A percentile compares a stretch with the other conserved stretches of the same genome.
phyloP scores from a whole-genome alignment of 2,888 invertebrate genomes.

The Poecilobothrus nobilitatus region DNA sequence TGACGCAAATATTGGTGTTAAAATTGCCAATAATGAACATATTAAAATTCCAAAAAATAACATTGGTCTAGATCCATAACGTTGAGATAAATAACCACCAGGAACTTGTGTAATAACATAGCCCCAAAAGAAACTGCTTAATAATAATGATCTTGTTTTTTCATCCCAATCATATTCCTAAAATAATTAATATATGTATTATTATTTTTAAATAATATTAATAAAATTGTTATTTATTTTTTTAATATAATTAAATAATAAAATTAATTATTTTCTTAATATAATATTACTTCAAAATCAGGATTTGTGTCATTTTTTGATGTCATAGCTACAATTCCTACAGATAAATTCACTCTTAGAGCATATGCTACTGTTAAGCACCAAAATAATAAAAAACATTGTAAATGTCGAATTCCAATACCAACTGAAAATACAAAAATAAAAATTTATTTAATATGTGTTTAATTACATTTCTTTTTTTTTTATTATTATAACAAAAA shows the following conservation, averaged over 20 bases:
- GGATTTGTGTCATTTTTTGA: slow-evolving; percentile 46
- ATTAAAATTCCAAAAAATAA: slow-evolving; percentile 49
- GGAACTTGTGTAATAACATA: slow-evolving; percentile 57
- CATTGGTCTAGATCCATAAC: slow-evolving; percentile 60
- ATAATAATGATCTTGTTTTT: slow-evolving; percentile 48
- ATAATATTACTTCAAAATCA: slow-evolving; percentile 43
- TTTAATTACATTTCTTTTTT: neutral
- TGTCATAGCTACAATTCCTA: slow-evolving; percentile 68
- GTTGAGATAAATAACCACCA: slow-evolving; percentile 60
- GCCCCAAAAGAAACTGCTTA: slow-evolving; percentile 63
- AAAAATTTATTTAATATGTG: neutral
- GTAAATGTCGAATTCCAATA: slow-evolving; percentile 56
- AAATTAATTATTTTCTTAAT: neutral
- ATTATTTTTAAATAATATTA: too few species aligned
- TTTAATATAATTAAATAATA: neutral
- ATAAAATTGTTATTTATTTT: too few species aligned
- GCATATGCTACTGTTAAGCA: slow-evolving; percentile 55
- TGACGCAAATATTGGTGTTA: slow-evolving; percentile 60
- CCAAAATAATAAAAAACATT: slow-evolving; percentile 53
- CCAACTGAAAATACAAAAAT: slow-evolving; percentile 39
- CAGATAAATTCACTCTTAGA: slow-evolving; percentile 60
- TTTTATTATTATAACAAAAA: too few species aligned
- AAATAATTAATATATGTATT: slow-evolving; percentile 17
- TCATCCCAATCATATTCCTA: slow-evolving; percentile 55
- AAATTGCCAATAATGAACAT: slow-evolving; percentile 57